Conservation (phyloP, 2,888 invertebrate species). For the Linyphia triangularis region DNA sequence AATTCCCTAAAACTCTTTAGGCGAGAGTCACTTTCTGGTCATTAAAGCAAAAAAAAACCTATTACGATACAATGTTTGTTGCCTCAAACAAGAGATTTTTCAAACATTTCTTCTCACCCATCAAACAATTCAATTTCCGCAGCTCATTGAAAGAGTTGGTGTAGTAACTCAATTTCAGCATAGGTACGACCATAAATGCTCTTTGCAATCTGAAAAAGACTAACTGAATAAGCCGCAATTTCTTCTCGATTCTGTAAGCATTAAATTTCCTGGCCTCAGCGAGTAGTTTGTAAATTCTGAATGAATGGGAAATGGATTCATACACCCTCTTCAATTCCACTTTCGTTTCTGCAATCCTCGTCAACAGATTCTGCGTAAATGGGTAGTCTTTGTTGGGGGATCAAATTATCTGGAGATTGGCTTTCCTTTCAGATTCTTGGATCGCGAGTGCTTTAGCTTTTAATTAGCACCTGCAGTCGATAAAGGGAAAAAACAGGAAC, state of each 20-base stretch:
- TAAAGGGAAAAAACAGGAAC: constrained; percentile 34
- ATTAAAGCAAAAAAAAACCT: no score
- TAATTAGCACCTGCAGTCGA: constrained; percentile 60
- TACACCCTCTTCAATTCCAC: neutral
- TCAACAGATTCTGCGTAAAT: constrained; percentile 40
- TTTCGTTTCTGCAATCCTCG: neutral
- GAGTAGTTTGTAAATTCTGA: neutral
- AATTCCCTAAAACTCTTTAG: no score
- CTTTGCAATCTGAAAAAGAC: neutral
- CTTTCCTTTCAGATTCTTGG: constrained; percentile 50
- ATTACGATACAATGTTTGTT: no score
- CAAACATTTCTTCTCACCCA: neutral
- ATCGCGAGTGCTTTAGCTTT: constrained; percentile 48
- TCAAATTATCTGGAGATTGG: constrained; percentile 52
- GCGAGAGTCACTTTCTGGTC: no score
- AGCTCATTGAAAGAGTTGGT: neutral
- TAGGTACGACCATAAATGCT: neutral
- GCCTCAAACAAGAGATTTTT: neutral
- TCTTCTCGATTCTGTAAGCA: neutral
- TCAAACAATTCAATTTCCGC: constrained; percentile 25
- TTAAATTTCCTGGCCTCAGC: neutral
- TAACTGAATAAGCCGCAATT: neutral
- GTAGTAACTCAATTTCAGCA: constrained; percentile 28
- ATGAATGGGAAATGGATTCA: constrained; percentile 53
- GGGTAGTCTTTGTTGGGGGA: constrained; percentile 45